These are phyloP conservation scores for Gallinago stenura DNA, from an alignment of 2,797 vertebrate genomes.

Conservation along the genomic window DNA sequence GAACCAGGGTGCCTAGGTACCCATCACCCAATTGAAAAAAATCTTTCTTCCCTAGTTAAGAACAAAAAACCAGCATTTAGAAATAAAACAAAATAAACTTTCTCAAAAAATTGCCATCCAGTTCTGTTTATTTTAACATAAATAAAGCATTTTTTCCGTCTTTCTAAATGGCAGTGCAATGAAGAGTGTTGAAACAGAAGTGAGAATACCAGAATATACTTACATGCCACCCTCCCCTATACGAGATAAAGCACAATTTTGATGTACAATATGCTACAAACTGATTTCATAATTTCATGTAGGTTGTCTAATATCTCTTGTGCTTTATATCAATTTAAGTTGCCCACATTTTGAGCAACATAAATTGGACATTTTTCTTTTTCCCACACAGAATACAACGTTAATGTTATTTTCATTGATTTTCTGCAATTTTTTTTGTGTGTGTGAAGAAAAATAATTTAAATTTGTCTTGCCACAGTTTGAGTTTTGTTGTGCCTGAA, in stretches of 20 bases:
- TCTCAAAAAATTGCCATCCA: background rate
- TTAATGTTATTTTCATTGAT: background rate
- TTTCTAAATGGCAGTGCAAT: background rate
- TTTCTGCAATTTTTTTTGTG: background rate
- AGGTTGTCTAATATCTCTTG: background rate
- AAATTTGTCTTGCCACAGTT: background rate
- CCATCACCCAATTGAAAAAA: background rate
- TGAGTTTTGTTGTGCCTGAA: background rate
- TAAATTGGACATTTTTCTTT: background rate
- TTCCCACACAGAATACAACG: background rate
- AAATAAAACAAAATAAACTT: background rate
- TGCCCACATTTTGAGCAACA: background rate
- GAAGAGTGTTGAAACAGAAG: background rate
- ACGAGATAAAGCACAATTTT: background rate
- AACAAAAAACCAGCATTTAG: background rate
- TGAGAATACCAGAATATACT: background rate
- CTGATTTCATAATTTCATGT: background rate
- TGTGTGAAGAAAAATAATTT: background rate
- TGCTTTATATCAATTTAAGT: background rate
- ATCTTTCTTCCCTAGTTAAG: background rate
- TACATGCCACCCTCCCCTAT: background rate
- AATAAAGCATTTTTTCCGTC: background rate
- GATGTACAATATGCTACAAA: background rate
- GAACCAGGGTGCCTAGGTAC: background rate
- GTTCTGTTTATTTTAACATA: background rate